Evolutionary conservation across 2,113 vertebrate species (phyloP).

Genomic region (Chaetops frenatus): DNA sequence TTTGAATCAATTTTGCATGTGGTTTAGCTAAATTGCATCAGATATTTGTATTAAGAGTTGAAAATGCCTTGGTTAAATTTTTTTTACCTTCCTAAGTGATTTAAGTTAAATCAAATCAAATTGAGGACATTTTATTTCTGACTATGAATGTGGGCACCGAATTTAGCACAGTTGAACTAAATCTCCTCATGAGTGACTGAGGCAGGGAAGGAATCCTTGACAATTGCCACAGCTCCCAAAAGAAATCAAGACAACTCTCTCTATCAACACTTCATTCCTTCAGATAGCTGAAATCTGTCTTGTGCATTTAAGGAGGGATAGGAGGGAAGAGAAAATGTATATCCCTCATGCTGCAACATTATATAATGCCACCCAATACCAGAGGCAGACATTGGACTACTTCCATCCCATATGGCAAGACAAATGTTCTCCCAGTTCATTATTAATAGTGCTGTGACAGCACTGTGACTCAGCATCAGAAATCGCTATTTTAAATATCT

Average conservation of each 20-base stretch:
- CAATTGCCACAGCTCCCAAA: background rate
- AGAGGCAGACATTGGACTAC: background rate
- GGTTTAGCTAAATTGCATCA: background rate
- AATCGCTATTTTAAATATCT: conserved; percentile 41
- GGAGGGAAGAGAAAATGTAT: background rate
- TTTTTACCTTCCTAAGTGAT: background rate
- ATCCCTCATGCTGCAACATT: background rate
- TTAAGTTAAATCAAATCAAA: background rate
- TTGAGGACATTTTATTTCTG: conserved; percentile 12
- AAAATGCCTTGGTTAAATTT: conserved; percentile 1
- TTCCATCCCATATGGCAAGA: conserved; percentile 43
- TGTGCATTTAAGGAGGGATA: background rate
- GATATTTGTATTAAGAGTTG: background rate
- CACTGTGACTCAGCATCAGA: conserved; percentile 37
- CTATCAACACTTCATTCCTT: background rate
- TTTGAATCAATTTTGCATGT: background rate
- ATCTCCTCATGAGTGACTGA: background rate
- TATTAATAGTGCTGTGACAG: conserved; percentile 33
- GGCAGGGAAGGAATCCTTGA: background rate
- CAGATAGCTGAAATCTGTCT: background rate
- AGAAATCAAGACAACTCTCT: background rate
- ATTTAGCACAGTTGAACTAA: background rate
- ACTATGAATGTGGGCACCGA: background rate
- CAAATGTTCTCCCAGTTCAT: conserved; percentile 38
- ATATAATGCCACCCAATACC: background rate